phyloP scores from a whole-genome alignment of 2,113 vertebrate species.

The Siniperca knerii region DNA sequence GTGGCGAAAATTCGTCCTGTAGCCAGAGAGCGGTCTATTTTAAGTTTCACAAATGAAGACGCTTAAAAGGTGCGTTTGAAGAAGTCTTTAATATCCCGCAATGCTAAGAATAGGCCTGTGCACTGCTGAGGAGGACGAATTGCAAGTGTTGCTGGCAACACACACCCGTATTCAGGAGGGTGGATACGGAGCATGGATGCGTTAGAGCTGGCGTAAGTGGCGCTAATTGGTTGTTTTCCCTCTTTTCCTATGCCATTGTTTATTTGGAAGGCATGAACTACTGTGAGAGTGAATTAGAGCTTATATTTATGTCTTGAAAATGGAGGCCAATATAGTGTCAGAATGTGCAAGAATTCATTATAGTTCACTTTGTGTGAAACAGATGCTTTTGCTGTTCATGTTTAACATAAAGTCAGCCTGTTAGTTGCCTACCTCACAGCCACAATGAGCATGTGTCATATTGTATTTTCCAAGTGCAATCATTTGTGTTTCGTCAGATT shows the following conservation, averaged over 20 bases:
- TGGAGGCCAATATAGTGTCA: not conserved
- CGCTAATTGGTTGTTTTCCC: conserved; percentile 30
- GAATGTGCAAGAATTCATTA: not conserved
- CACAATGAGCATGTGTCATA: not conserved
- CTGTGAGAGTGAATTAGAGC: not conserved
- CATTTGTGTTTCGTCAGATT: not conserved
- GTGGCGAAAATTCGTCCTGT: conserved; percentile 65
- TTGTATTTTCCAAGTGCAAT: not conserved
- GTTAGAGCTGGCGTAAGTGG: conserved; percentile 44
- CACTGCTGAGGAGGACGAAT: conserved; percentile 80
- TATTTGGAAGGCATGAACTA: not conserved
- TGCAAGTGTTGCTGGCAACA: conserved; percentile 64
- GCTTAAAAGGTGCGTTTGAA: conserved; percentile 89
- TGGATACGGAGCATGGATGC: conserved; percentile 40
- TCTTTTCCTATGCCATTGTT: not conserved
- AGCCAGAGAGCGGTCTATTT: conserved; percentile 83
- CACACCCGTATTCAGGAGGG: conserved; percentile 38
- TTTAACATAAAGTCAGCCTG: not conserved
- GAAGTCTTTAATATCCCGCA: conserved; percentile 78
- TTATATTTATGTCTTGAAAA: not conserved
- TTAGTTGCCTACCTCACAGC: not conserved
- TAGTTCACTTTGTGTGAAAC: not conserved
- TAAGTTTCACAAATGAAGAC: conserved; percentile 86
- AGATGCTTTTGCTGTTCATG: not conserved
- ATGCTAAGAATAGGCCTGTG: conserved; percentile 84